These are phyloP conservation scores for Polypterus senegalus DNA, from an alignment of 2,113 vertebrate genomes.

Conservation along the genomic window DNA sequence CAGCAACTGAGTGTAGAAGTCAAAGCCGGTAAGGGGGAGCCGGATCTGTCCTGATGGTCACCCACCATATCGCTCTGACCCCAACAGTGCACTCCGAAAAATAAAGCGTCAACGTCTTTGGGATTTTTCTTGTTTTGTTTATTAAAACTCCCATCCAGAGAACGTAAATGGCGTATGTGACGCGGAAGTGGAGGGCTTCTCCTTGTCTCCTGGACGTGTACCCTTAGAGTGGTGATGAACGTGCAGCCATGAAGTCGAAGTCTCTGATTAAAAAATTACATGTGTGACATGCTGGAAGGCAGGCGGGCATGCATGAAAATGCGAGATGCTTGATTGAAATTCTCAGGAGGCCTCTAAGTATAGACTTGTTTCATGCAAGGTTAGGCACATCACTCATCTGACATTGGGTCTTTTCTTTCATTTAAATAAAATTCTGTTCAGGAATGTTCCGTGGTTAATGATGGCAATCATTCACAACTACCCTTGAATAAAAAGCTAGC, in stretches of 20 bases:
- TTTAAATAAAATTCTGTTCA: slow-evolving; percentile 42
- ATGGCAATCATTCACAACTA: slow-evolving; percentile 17
- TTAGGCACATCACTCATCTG: slow-evolving; percentile 53
- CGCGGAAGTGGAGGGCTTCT: too few species aligned
- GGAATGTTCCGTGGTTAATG: slow-evolving; percentile 29
- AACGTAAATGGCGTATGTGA: too few species aligned
- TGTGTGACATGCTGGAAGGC: slow-evolving; percentile 32
- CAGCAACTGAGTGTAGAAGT: too few species aligned
- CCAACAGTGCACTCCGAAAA: too few species aligned
- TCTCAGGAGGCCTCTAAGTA: slow-evolving; percentile 31
- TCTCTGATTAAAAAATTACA: slow-evolving; percentile 36
- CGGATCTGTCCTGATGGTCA: too few species aligned
- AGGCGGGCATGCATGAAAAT: slow-evolving; percentile 13
- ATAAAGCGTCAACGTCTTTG: too few species aligned
- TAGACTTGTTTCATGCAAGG: slow-evolving; percentile 55
- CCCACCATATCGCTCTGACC: too few species aligned
- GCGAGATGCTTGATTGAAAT: slow-evolving; percentile 27
- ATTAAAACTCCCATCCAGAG: too few species aligned
- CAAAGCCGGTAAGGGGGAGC: too few species aligned
- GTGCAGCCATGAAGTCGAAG: slow-evolving; percentile 33
- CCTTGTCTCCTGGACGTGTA: not conserved
- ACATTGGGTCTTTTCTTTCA: slow-evolving; percentile 32
- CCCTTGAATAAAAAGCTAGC: slow-evolving; percentile 29
- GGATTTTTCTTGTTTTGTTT: too few species aligned
- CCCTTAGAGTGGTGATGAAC: slow-evolving; percentile 14